Conservation (phyloP, 2,888 invertebrate species). For the Dioctria linearis region DNA sequence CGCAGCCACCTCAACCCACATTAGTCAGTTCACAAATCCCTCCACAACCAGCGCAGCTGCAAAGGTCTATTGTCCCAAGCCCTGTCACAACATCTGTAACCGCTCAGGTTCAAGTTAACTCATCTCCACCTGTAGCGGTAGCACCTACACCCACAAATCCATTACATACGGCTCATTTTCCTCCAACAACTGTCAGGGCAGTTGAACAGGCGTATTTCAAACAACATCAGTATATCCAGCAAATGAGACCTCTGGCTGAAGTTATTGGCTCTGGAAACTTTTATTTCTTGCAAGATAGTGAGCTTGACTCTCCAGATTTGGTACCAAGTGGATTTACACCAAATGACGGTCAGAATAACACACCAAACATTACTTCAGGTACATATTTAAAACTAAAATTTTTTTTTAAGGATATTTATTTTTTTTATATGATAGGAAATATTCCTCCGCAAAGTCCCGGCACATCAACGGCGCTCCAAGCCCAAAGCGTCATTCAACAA, state of each 20-base stretch:
- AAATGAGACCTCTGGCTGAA: conserved; percentile 79
- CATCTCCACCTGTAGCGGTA: conserved; percentile 59
- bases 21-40: conserved; percentile 41
- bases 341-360: conserved; percentile 58
- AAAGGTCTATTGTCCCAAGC: conserved; percentile 58
- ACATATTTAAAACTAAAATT: background rate
- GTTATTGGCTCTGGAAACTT: conserved; percentile 84
- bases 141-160: conserved; percentile 61
- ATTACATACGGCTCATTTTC: conserved; percentile 65
- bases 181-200: conserved; percentile 76
- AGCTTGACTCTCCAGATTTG: conserved; percentile 82
- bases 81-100: conserved; percentile 37
- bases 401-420: background rate
- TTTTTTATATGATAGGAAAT: conserved; percentile 28
- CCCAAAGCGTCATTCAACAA: conserved; percentile 54
- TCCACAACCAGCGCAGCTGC: conserved; percentile 53
- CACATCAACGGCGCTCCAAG: conserved; percentile 59
- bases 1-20: conserved; percentile 60
- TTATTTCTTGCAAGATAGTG: conserved; percentile 91
- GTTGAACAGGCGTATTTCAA: conserved; percentile 78
- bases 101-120: conserved; percentile 57
- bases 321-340: conserved; percentile 64
- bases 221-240: conserved; percentile 74
- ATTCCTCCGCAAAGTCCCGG: conserved; percentile 57
- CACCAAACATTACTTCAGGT: conserved; percentile 50